These are phyloP conservation scores for Pongo abelii DNA, from an alignment of 2,113 vertebrate genomes.

Conservation along the genomic window DNA sequence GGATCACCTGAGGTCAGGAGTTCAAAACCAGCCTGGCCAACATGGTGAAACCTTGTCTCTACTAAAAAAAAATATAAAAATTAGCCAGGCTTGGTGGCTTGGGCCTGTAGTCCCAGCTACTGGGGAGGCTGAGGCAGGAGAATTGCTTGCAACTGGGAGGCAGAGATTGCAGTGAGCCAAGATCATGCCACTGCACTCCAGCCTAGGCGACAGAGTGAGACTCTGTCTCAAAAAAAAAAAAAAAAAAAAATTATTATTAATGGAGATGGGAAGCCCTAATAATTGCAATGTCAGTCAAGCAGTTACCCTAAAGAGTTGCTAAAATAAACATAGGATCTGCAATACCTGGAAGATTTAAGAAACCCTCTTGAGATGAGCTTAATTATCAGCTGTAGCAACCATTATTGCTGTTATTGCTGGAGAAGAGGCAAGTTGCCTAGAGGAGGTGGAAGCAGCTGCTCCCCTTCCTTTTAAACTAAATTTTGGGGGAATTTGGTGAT, in stretches of 20 bases:
- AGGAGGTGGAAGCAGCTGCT: background rate
- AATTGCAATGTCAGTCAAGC: background rate
- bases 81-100: too few species aligned
- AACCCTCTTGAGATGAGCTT: background rate
- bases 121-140: too few species aligned
- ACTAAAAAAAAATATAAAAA: too few species aligned
- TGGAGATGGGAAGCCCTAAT: background rate
- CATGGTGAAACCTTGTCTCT: too few species aligned
- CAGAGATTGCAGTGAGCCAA: too few species aligned
- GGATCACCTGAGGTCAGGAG: too few species aligned
- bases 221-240: too few species aligned
- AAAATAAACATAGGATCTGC: background rate
- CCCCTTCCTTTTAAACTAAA: background rate
- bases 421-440: background rate
- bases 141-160: too few species aligned
- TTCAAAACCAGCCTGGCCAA: too few species aligned
- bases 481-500: background rate
- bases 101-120: too few species aligned
- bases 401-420: background rate
- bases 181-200: too few species aligned
- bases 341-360: background rate
- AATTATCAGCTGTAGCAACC: background rate
- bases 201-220: too few species aligned
- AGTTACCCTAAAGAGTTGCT: background rate
- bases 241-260: background rate